Percentiles rank a stretch among this genome's conserved stretches.
Conservation (phyloP, 2,888 invertebrate genomes). For the Piscicola geometra region DNA sequence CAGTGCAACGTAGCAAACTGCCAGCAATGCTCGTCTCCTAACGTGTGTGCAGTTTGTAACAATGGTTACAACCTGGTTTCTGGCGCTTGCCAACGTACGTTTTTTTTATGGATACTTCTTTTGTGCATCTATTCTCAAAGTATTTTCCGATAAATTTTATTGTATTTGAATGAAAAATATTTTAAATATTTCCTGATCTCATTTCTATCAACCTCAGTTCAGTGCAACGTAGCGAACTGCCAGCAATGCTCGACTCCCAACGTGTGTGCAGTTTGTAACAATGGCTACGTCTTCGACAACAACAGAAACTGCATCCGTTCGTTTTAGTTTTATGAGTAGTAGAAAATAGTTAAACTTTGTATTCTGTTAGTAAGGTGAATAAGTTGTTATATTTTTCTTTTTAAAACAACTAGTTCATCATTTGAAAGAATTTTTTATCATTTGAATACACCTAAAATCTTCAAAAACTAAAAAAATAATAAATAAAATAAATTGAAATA, state of each 20-base stretch:
- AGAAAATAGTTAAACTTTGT: background rate
- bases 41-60: slow-evolving; percentile 23
- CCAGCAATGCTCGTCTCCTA: slow-evolving; percentile 10
- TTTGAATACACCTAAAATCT: no score
- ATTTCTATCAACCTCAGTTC: no score
- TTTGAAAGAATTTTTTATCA: background rate
- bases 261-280: no score
- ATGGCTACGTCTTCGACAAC: slow-evolving; percentile 5
- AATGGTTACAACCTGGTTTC: slow-evolving; percentile 17
- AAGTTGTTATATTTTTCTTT: no score
- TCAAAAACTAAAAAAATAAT: no score
- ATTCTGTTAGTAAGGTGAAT: background rate
- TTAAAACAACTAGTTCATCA: no score
- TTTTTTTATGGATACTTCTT: no score
- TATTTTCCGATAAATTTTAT: no score
- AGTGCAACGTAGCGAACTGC: slow-evolving; percentile 29
- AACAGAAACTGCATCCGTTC: slow-evolving; percentile 9
- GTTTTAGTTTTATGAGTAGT: background rate
- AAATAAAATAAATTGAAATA: no score
- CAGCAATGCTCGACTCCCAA: slow-evolving; percentile 1
- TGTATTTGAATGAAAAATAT: no score
- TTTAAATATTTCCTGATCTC: no score
- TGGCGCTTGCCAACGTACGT: no score
- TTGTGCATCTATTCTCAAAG: background rate
- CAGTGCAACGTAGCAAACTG: slow-evolving; percentile 22